A percentile compares a stretch with the other conserved stretches of the same genome.
phyloP scores from a whole-genome alignment of 2,113 vertebrate species.

The Zosterops pallidus region DNA sequence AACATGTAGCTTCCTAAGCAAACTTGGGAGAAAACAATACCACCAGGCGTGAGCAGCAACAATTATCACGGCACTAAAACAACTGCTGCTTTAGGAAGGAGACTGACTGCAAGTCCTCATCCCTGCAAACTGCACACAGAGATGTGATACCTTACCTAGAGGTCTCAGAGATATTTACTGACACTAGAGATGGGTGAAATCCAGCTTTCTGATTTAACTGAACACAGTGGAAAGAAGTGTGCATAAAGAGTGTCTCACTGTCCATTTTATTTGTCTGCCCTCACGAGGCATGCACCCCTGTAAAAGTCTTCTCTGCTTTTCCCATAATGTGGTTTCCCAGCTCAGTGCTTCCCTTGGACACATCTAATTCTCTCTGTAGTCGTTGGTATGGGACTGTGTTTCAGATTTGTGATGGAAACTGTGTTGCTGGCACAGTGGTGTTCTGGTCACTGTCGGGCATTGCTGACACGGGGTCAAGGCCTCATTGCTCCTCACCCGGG shows the following conservation, averaged over 20 bases:
- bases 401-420: neutral
- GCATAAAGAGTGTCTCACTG: rapidly evolving
- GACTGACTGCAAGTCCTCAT: neutral
- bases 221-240: neutral
- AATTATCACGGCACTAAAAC: neutral
- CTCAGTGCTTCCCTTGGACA: neutral
- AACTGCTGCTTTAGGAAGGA: neutral
- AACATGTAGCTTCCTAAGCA: neutral
- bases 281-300: rapidly evolving
- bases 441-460: neutral
- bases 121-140: neutral
- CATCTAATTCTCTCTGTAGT: neutral
- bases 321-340: rapidly evolving
- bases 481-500: neutral
- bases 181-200: neutral
- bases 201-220: neutral
- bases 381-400: neutral
- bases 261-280: neutral
- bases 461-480: neutral
- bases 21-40: neutral
- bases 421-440: rapidly evolving
- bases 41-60: neutral
- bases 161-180: neutral
- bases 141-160: neutral
- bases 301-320: neutral